phyloP scores from a whole-genome alignment of 2,888 invertebrate species.

The Cyclophora punctaria region DNA sequence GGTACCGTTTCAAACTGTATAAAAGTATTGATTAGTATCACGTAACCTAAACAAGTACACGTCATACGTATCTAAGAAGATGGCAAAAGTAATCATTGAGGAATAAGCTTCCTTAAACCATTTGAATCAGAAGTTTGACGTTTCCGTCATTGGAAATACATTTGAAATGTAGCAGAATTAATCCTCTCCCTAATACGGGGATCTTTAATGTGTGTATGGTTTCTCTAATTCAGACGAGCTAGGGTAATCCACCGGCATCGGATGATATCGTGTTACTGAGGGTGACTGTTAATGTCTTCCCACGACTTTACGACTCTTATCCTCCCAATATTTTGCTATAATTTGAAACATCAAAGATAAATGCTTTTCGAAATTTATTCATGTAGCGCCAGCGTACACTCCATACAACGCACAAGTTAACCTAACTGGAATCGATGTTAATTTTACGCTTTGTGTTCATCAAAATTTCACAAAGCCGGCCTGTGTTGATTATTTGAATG shows the following conservation, averaged over 20 bases:
- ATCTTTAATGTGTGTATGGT: slow-evolving; percentile 65
- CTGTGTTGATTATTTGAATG: slow-evolving; percentile 21
- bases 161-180: slow-evolving; percentile 55
- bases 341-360: not conserved
- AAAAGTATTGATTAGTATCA: no score
- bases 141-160: slow-evolving; percentile 44
- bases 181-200: slow-evolving; percentile 59
- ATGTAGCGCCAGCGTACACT: not conserved
- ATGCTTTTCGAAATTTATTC: not conserved
- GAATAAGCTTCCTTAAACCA: slow-evolving; percentile 4
- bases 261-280: slow-evolving; percentile 59
- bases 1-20: no score
- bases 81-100: not conserved
- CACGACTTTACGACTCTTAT: slow-evolving; percentile 35
- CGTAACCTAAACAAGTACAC: not conserved
- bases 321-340: slow-evolving; percentile 13
- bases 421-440: slow-evolving; percentile 6
- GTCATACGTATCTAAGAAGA: no score
- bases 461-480: slow-evolving; percentile 13
- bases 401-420: slow-evolving; percentile 9
- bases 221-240: slow-evolving; percentile 69
- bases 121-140: slow-evolving; percentile 36
- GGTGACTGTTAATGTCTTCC: slow-evolving; percentile 47
- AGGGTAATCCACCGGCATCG: slow-evolving; percentile 62
- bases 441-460: slow-evolving; percentile 20